Base-by-base conservation (phyloP, 2,113 vertebrate genomes). In the Piaya cayana region DNA sequence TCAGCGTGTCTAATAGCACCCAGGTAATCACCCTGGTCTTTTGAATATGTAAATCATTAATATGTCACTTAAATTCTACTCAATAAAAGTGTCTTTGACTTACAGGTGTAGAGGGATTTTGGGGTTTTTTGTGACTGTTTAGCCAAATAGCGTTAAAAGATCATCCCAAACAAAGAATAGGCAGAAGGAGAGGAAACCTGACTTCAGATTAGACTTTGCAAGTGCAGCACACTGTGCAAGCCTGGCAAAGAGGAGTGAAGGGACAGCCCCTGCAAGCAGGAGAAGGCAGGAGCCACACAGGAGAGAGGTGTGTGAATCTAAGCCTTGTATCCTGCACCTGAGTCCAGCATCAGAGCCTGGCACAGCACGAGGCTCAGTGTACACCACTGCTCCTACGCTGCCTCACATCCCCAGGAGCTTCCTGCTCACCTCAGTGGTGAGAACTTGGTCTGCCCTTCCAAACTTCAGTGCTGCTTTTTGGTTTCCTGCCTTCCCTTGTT, bases 271-370 rank as follows among this genome's bases (percentile, higher is more conserved):
- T n/a, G 60, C 7, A 36, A 65, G 26, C 63, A 68, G 91, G 34
- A 42, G 9, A 1, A 2, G 43, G 32, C 62, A 67, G 59, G 34
- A 77, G 36, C 36, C 4, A 3, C 27, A 34, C 30, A 34, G 65
- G 60, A 50, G 34, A 71, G 45, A 26, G 16, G 15, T 30, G 36
- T 49, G 36, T 49, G 5, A 47, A 8, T 43, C 52, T 60, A 18
- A 36, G 19, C 56, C n/a, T 47, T 3, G 0, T 22, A 9, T 20
- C 19, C 22, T 19, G 65, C 1, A 0, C 22, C 22, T 2, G 4
- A 12, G 27, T n/a, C 25, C 22, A 6, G 32, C 6, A 0, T 39
- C 53, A 29, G 27, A 32, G 36, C 6, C 1, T 0, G 2, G 27
- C 3, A 11, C 4, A 3, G 55, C 14, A 1, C 4, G 1, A n/a